A percentile compares a stretch with the other conserved stretches of the same genome.
These are phyloP conservation scores for Alsophila aescularia DNA, from an alignment of 2,888 invertebrate genomes.

Conservation along the genomic window DNA sequence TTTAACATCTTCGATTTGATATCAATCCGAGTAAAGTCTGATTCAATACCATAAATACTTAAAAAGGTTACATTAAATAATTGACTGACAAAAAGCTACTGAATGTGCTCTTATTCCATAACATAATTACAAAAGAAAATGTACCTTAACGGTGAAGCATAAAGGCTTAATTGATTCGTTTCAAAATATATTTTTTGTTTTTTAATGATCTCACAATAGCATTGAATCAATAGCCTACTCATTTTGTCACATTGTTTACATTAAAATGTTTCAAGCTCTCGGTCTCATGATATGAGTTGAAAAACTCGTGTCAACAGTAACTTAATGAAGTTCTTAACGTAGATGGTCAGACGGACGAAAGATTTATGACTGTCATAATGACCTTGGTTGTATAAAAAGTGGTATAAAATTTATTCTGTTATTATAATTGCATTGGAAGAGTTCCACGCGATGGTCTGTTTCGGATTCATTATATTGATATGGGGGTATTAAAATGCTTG, in stretches of 20 bases:
- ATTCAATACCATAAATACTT: conserved; percentile 40
- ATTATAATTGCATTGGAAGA: conserved; percentile 20
- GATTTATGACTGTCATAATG: conserved; percentile 78
- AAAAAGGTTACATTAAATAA: conserved; percentile 43
- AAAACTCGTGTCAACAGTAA: conserved; percentile 63
- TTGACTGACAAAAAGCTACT: conserved; percentile 44
- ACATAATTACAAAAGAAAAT: not conserved
- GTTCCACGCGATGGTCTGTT: conserved; percentile 32
- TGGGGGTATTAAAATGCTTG: conserved; percentile 33
- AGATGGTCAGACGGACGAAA: conserved; percentile 60
- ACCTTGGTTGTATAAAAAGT: conserved; percentile 62
- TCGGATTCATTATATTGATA: conserved; percentile 35
- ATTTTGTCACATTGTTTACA: conserved; percentile 64
- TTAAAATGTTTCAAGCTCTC: conserved; percentile 62
- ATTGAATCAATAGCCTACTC: conserved; percentile 59
- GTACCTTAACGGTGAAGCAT: not conserved
- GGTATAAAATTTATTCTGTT: conserved; percentile 42
- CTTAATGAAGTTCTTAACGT: conserved; percentile 79
- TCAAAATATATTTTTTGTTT: conserved; percentile 27
- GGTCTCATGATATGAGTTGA: conserved; percentile 65
- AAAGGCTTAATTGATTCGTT: conserved; percentile 1
- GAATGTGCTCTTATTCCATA: conserved; percentile 12
- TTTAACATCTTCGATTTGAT: too few relatives aligned
- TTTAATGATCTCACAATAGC: conserved; percentile 29
- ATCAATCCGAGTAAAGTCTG: conserved; percentile 28